A percentile compares a stretch with the other conserved stretches of the same genome.
Conservation (phyloP, 2,797 vertebrate species). For the Gymnopithys bicolor region DNA sequence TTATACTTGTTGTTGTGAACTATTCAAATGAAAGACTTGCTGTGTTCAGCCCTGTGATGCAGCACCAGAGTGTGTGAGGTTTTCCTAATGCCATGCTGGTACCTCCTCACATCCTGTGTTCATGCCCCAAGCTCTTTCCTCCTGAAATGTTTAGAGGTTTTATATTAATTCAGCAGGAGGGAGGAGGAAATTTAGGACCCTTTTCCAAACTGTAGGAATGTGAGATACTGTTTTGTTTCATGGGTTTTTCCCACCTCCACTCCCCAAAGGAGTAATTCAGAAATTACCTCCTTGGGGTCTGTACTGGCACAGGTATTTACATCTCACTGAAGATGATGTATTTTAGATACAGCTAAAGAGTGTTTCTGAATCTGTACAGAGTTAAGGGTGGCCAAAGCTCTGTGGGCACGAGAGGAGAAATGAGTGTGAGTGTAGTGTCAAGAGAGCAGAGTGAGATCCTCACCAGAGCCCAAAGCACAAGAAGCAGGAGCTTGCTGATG, state of each 20-base stretch:
- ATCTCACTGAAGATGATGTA: background rate
- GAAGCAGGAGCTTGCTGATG: background rate
- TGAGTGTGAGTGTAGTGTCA: background rate
- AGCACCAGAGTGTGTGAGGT: background rate
- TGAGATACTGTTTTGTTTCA: background rate
- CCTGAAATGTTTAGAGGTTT: background rate
- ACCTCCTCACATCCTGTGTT: background rate
- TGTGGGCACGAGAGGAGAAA: background rate
- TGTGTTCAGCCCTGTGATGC: background rate
- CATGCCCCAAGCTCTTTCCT: background rate
- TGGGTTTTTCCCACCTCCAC: background rate
- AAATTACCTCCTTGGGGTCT: background rate
- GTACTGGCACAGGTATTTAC: background rate
- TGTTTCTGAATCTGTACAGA: background rate
- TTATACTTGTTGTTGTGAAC: background rate
- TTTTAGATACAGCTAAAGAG: background rate
- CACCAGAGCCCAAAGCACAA: background rate
- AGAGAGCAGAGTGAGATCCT: background rate
- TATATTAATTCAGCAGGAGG: background rate
- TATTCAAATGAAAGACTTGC: constrained; percentile 4
- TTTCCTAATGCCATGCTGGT: constrained; percentile 8
- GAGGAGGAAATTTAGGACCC: background rate
- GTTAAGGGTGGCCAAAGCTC: background rate
- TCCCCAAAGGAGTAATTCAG: background rate
- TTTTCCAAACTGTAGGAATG: background rate